Base-by-base conservation (phyloP, 1,140 invertebrate species). In the Calephelis nemesis region DNA sequence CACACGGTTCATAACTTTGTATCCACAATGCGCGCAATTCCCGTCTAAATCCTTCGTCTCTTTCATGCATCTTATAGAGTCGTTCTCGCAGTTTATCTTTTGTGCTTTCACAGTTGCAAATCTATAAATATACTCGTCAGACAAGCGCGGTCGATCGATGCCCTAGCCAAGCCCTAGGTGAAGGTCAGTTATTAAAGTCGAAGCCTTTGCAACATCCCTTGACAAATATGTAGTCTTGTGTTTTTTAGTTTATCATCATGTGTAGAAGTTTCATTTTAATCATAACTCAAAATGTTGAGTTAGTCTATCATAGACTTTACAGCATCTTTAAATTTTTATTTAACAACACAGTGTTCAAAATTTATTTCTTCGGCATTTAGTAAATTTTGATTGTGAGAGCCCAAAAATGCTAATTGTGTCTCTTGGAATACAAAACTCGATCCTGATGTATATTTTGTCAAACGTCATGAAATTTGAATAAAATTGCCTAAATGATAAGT, bases 121-220 rank as follows among this genome's bases (percentile, higher is more conserved):
- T 87, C 84, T 90, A 88, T 88, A 87, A 90, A 87, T 88, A 88
- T 72, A 87, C 82, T 79, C 78, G 83, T 87, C 84, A 81, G 71
- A 82, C 77, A 68, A 73, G 73, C 77, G 69, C 76, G 83, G 84
- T 15, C 52, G 87, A 88, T 85, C 88, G 87, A 87, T 84, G 88
- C 75, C 83, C 85, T 84, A 77, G 52, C 52, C 71, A 67, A 79
- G 80, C 77, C 84, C 86, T 88, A 85, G 86, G 88, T 91, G 87
- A 90, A 91, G 87, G 88, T 80, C 87, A 81, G 79, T 82, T 83
- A 74, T 81, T 75, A 67, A 77, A 83, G 84, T 85, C 82, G 70
- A 85, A 79, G 81, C 82, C 72, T 80, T 78, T 68, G 67, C 74
- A 73, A 68, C 74, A 76, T 77, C 71, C 67, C 72, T 77, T 75